Base-by-base conservation (phyloP, 2,797 vertebrate genomes). In the Sebastes matsubarae region DNA sequence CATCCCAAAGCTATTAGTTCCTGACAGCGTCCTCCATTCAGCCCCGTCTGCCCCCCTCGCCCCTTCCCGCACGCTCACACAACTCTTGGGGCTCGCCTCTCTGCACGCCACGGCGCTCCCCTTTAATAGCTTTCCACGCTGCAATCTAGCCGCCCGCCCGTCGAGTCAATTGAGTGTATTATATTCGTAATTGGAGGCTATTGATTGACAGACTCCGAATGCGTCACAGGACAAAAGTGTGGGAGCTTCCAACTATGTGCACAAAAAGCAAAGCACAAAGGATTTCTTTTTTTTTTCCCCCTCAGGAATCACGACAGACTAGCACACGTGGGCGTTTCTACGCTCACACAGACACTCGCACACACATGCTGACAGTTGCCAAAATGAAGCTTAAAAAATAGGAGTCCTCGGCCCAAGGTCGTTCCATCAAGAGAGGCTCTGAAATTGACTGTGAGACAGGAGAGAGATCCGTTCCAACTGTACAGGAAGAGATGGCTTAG, bases 1-100 rank as follows among this genome's bases (percentile, higher is more conserved):
- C 91, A 94, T 94, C 92, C 91, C 92, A 92, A 91, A 94, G 91
- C 93, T 91, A 94, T 94, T 94, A 93, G 88, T 90, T 93, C 89
- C 88, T 93, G 90, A 93, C 92, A 93, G 93, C 85, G 65, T 92
- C 87, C 86, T 94, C 89, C 80, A 89, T 93, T 92, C 92, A 89
- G 86, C n/a, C 77, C 86, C 77, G 80, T 90, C 91, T 88, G 27
- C 77, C 71, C 68, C 55, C 70, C 58, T 13, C 50, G 2, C 68
- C 73, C 52, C 16, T 32, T 77, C 63, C 30, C 1, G 4, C 46
- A 7, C 12, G 3, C 65, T 67, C 79, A 54, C 76, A 81, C 83
- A 93, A 85, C 85, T 92, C 89, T 77, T 34, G 30, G 72, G 89
- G 80, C 86, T 92, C 72, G 83, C 80, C 86, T 88, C 84, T 83